A percentile compares a stretch with the other conserved stretches of the same genome.
Conservation (phyloP, 2,797 vertebrate species). For the Ptychobarbus kaznakovi region DNA sequence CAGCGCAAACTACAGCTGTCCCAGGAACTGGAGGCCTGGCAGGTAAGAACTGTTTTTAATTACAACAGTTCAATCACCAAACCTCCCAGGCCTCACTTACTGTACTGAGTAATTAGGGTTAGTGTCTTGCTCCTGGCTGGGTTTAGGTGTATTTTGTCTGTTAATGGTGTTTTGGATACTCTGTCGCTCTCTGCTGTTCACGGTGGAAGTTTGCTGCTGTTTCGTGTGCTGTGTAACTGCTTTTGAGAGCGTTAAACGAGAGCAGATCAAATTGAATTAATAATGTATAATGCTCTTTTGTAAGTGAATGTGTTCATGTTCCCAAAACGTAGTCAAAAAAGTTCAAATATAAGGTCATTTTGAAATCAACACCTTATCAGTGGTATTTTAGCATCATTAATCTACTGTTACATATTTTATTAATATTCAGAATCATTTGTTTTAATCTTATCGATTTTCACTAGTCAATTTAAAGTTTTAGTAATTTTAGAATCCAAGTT, state of each 20-base stretch:
- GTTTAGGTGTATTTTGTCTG: background rate
- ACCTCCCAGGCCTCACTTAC: background rate
- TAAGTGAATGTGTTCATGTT: background rate
- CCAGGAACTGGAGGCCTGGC: slow-evolving; percentile 90
- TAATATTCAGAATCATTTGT: background rate
- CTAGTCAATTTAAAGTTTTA: background rate
- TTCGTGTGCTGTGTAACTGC: background rate
- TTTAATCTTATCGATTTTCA: background rate
- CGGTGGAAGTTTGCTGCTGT: background rate
- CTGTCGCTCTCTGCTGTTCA: slow-evolving; percentile 39
- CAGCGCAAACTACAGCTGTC: slow-evolving; percentile 86
- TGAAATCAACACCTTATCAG: background rate
- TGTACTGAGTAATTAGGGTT: background rate
- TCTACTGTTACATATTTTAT: background rate
- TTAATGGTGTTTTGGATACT: background rate
- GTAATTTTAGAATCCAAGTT: too few relatives aligned
- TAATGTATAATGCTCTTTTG: background rate
- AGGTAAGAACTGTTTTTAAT: slow-evolving; percentile 72
- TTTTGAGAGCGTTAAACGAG: background rate
- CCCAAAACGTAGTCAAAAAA: background rate
- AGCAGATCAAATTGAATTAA: background rate
- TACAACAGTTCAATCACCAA: background rate
- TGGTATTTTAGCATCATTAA: background rate
- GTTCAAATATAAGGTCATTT: background rate
- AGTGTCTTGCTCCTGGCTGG: slow-evolving; percentile 15